Evolutionary conservation across 2,113 vertebrate genomes (phyloP).

Genomic region (Cryptoleucopteryx plumbea): DNA sequence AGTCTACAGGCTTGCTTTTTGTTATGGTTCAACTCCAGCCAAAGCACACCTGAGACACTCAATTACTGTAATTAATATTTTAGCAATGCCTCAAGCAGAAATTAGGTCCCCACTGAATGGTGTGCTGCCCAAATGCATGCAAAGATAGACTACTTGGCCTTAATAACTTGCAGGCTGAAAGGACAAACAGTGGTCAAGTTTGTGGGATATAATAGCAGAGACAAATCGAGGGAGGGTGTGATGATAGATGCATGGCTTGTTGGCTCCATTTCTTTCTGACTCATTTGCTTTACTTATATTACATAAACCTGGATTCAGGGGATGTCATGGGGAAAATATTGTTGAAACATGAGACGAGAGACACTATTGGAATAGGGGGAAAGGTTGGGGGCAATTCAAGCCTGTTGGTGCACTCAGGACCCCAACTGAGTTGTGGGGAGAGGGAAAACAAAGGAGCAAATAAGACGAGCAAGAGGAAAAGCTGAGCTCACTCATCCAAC

Average conservation of each 20-base stretch:
- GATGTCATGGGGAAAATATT: slow-evolving; percentile 22
- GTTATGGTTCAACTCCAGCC: neutral
- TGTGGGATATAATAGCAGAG: slow-evolving; percentile 1
- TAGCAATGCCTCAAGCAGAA: neutral
- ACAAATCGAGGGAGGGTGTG: neutral
- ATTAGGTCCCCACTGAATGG: slow-evolving; percentile 1
- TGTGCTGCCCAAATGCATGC: neutral
- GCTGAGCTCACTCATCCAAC: neutral
- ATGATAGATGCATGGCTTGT: slow-evolving; percentile 42
- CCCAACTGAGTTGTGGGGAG: neutral
- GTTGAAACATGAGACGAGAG: neutral
- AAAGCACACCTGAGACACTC: slow-evolving; percentile 35
- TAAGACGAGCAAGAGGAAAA: neutral
- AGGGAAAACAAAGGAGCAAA: neutral
- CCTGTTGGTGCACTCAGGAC: neutral
- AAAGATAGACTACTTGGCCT: neutral
- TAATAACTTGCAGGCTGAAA: slow-evolving; percentile 10
- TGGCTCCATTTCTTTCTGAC: slow-evolving; percentile 24
- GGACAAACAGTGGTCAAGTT: slow-evolving; percentile 14
- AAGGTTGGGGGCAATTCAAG: neutral
- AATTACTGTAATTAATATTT: slow-evolving; percentile 5
- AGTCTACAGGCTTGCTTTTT: neutral
- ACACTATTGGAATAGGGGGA: neutral
- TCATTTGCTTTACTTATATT: slow-evolving; percentile 26
- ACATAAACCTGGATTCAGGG: slow-evolving; percentile 24